Conservation (phyloP, 2,797 vertebrate species). For the Helicolenus hilgendorfi region DNA sequence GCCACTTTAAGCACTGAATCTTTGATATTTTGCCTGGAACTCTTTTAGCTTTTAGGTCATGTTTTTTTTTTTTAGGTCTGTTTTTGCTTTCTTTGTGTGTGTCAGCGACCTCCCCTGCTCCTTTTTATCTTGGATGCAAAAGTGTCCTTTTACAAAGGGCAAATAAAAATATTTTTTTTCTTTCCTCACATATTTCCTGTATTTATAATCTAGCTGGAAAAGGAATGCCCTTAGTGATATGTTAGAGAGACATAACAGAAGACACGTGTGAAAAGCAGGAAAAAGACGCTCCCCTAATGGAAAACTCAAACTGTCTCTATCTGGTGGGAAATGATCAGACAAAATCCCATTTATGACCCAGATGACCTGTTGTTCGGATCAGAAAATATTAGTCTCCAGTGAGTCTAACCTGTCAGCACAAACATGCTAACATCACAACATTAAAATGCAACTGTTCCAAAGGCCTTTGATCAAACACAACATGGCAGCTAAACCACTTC, state of each 20-base stretch:
- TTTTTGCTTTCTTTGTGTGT: neutral
- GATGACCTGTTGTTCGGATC: constrained; percentile 13
- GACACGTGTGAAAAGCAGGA: neutral
- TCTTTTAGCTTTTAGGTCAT: neutral
- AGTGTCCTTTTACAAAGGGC: constrained; percentile 48
- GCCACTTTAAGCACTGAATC: neutral
- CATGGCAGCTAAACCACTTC: constrained; percentile 56
- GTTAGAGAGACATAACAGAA: neutral
- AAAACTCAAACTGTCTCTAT: neutral
- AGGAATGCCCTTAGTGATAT: neutral
- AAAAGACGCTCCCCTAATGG: neutral
- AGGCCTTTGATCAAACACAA: constrained; percentile 62
- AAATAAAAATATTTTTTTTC: neutral
- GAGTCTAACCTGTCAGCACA: neutral
- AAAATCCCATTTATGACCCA: constrained; percentile 6
- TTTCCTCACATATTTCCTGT: neutral
- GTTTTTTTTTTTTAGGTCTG: neutral
- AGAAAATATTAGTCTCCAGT: constrained; percentile 6
- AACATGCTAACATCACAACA: constrained; percentile 8
- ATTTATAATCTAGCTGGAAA: constrained; percentile 4
- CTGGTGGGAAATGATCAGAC: neutral
- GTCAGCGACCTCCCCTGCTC: neutral
- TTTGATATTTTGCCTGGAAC: neutral
- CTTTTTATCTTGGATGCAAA: constrained; percentile 2
- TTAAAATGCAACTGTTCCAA: constrained; percentile 2